Evolutionary conservation across 2,113 vertebrate genomes (phyloP), one percentile per base, ranked within the genome.

Genomic region (Seriola rivoliana): DNA sequence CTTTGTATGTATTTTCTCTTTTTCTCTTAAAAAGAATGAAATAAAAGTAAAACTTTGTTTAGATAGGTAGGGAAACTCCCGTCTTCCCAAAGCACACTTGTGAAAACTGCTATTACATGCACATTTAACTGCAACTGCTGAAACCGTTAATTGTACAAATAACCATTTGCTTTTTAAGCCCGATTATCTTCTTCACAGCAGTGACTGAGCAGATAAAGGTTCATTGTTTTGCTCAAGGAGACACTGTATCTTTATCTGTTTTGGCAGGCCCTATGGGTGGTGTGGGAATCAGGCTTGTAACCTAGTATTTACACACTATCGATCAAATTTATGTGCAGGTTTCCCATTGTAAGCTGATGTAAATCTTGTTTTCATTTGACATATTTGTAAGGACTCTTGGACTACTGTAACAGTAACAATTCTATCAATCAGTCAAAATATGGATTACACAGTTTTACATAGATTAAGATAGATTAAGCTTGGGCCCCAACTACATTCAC

Each of bases 91-190:
- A 5, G 19, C 52, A 48, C 14, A 40, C 57, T 59, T 58, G 42
- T 32, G 5, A 60, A 75, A 84, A 64, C 52, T 14, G 58, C 14
- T 32, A 67, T 66, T 77, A 34, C n/a, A 34, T 4, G 50, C 50
- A 52, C 23, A 23, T 34, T 68, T 11, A 80, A 75, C 34, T 62
- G 44, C 32, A 38, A 38, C 38, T 36, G 14, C n/a, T 55, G 48
- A 82, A 72, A 79, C 75, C 69, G 42, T 69, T 75, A 57, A 68
- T 64, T 78, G 48, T 68, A 64, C 60, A 78, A 81, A 84, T 67
- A 62, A 82, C 52, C 6, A 66, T 88, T 88, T 88, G 60, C 60
- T 74, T 74, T 84, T 70, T 44, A 71, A 62, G 48, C 29, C 19
- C 71, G 42, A 86, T 82, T 68, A 74, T 73, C 0, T 19, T 78